These are phyloP conservation scores for Machimus rusticus DNA, from an alignment of 2,888 invertebrate species.

Conservation along the genomic window DNA sequence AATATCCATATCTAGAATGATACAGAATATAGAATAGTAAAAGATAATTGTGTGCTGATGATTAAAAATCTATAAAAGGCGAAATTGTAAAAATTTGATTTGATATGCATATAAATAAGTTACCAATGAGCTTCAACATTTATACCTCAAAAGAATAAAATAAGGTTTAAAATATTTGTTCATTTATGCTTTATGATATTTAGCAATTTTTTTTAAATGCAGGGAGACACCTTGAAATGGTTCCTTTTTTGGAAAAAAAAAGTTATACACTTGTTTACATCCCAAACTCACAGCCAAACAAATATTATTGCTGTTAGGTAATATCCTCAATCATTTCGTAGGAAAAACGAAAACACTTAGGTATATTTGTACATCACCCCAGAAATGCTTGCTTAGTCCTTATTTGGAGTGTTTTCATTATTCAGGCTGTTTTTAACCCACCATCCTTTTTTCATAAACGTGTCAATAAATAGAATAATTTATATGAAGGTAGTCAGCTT, in stretches of 20 bases:
- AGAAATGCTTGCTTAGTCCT: neutral
- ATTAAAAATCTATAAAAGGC: too few species aligned
- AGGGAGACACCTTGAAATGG: too few species aligned
- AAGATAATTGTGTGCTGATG: too few species aligned
- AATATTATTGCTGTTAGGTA: neutral
- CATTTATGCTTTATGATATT: neutral
- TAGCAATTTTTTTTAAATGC: neutral
- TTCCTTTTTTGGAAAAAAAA: neutral
- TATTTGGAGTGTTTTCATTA: neutral
- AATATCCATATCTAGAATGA: too few species aligned
- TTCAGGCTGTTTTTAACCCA: neutral
- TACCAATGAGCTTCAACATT: too few species aligned
- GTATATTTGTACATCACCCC: neutral
- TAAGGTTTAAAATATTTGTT: too few species aligned
- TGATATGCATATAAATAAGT: too few species aligned
- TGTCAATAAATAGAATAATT: neutral
- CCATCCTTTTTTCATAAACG: neutral
- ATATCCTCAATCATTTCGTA: neutral
- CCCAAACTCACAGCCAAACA: neutral
- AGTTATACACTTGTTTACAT: neutral
- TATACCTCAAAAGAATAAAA: too few species aligned
- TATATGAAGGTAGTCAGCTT: neutral
- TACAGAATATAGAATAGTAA: too few species aligned
- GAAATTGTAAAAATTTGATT: too few species aligned
- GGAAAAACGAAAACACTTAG: neutral